A percentile compares a stretch with the other conserved stretches of the same genome.
phyloP scores from a whole-genome alignment of 2,888 invertebrate genomes.

The Hyles lineata region DNA sequence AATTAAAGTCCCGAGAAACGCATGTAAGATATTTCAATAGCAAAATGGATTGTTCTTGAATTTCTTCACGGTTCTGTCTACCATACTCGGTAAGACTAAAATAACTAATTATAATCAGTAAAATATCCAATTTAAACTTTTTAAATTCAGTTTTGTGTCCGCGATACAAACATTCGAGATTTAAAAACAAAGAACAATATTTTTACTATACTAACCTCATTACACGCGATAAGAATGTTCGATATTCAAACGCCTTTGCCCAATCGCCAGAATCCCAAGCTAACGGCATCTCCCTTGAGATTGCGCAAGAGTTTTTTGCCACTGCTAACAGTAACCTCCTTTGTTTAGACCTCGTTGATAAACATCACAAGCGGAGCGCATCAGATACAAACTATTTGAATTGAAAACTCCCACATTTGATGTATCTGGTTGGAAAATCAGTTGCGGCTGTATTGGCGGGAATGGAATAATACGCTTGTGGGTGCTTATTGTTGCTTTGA shows the following conservation, averaged over 20 bases:
- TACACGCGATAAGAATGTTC: not conserved
- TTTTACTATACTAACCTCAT: no score
- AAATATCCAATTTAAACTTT: no score
- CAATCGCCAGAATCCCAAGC: slow-evolving; percentile 20
- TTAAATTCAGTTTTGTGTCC: not conserved
- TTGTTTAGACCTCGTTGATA: slow-evolving; percentile 32
- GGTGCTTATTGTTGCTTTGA: not conserved
- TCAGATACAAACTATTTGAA: slow-evolving; percentile 30
- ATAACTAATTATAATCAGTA: no score
- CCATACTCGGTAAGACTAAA: no score
- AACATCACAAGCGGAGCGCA: slow-evolving; percentile 30
- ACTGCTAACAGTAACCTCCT: slow-evolving; percentile 45
- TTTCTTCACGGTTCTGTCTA: no score
- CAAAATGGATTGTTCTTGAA: no score
- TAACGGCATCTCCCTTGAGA: slow-evolving; percentile 55
- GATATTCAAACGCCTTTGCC: not conserved
- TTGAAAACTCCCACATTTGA: slow-evolving; percentile 18
- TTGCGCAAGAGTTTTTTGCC: slow-evolving; percentile 69
- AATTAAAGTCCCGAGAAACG: no score
- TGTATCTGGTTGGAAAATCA: slow-evolving; percentile 15
- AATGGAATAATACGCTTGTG: not conserved
- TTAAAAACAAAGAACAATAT: no score
- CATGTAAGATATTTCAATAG: no score
- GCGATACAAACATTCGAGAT: not conserved
- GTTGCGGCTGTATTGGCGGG: not conserved